Base-by-base conservation (phyloP, 1,140 invertebrate species). In the Nylanderia fulva region DNA sequence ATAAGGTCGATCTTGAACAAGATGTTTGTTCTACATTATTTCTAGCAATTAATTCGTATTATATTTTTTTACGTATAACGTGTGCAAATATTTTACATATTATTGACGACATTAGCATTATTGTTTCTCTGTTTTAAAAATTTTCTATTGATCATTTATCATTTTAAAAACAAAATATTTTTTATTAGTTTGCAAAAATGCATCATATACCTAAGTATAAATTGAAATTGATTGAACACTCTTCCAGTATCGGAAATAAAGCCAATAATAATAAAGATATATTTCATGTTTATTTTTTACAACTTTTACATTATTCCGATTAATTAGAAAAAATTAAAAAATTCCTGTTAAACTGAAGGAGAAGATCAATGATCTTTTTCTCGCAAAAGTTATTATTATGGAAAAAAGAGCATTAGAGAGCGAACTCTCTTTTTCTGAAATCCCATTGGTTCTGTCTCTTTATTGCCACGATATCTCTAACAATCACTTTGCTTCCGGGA, bases 391-490 rank as follows among this genome's bases (percentile, higher is more conserved):
- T 69, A 58, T 80, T 54, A 68, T 2, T 52, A 39, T 42, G 3
- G 54, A 42, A 58, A 82, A 29, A 71, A 2, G 9, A 52, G 33
- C 1, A 42, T 21, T 21, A 2, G 36, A 18, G 36, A 68, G 33
- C 27, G n/a, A 24, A 8, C 7, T 13, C 7, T 13, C 45, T 21
- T 42, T 79, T 68, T 71, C 36, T 58, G n/a, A 42, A 71, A 66
- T 79, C 52, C 13, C 7, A 82, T 71, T 58, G 77, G 66, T 69
- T 21, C 42, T 54, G 33, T 1, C 15, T 39, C 33, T 79, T 68
- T 79, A 45, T 66, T 77, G 61, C 45, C 21, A 58, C 8, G 66
- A 71, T 82, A 71, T 82, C 77, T 71, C 52, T 82, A 82, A 82
- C 77, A 60, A 82, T 82, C 66, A 71, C 66, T 69, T 80, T 48